Percentiles rank a stretch among this genome's conserved stretches.
Evolutionary conservation across 2,113 vertebrate species (phyloP).

Genomic region (Neolamprologus caudopunctatus): DNA sequence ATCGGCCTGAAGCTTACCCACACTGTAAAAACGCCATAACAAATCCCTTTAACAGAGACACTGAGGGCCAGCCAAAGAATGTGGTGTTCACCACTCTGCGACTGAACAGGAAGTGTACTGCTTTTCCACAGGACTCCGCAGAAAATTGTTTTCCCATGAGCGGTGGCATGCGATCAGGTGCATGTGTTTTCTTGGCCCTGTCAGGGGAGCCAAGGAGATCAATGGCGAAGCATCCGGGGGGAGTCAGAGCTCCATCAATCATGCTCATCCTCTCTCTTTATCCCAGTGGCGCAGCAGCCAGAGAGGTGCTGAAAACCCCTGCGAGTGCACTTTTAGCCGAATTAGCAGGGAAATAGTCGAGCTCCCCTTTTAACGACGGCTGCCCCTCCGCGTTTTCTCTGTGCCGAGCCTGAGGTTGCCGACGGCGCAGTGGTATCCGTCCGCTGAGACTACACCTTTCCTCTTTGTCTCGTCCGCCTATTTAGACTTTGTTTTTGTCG

Average conservation of each 20-base stretch:
- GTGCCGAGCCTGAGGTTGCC: neutral
- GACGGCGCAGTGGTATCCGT: neutral
- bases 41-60: constrained; percentile 56
- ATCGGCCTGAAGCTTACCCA: constrained; percentile 10
- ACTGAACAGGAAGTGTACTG: constrained; percentile 37
- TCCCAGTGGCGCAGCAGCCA: neutral
- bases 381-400: neutral
- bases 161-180: constrained; percentile 37
- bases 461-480: neutral
- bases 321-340: neutral
- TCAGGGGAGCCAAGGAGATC: neutral
- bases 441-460: neutral
- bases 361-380: neutral
- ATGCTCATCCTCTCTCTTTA: neutral
- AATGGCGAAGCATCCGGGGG: neutral
- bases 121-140: constrained; percentile 34
- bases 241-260: neutral
- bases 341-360: neutral
- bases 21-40: constrained; percentile 31
- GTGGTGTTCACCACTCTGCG: constrained; percentile 38
- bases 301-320: neutral
- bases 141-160: constrained; percentile 49
- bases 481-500: neutral
- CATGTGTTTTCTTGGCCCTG: neutral
- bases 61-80: constrained; percentile 31